Conservation (phyloP, 2,888 invertebrate genomes). For the Aromia moschata region DNA sequence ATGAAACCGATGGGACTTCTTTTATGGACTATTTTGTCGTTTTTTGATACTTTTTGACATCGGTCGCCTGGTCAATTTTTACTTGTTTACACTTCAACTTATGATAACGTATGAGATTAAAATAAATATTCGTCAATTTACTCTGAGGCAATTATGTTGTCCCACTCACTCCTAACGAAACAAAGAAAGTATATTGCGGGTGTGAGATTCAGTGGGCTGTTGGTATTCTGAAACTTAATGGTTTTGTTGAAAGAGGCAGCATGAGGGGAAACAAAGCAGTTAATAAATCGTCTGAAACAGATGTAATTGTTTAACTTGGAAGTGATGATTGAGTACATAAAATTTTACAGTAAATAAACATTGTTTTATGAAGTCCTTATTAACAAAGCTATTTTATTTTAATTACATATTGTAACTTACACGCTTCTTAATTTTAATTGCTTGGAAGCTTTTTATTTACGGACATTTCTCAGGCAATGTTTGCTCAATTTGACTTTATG, state of each 20-base stretch:
- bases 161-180: slow-evolving; percentile 24
- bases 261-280: slow-evolving; percentile 53
- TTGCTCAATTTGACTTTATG: no score
- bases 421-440: slow-evolving; percentile 23
- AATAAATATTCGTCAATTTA: no score
- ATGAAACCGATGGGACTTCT: no score
- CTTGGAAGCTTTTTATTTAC: slow-evolving; percentile 6
- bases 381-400: slow-evolving; percentile 36
- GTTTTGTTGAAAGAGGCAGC: slow-evolving; percentile 49
- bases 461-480: no score
- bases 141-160: no score
- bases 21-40: no score
- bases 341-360: slow-evolving; percentile 52
- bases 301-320: slow-evolving; percentile 52
- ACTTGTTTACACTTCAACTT: no score
- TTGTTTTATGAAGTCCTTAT: slow-evolving; percentile 47
- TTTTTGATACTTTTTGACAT: no score
- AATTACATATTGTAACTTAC: slow-evolving; percentile 41
- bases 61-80: no score
- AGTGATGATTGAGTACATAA: slow-evolving; percentile 53
- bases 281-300: slow-evolving; percentile 50
- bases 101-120: no score
- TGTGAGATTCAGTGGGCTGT: slow-evolving; percentile 31
- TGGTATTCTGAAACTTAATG: slow-evolving; percentile 47
- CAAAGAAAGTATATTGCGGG: slow-evolving; percentile 33